Evolutionary conservation across 1,140 invertebrate genomes (phyloP), one percentile per base, ranked within the genome.

Genomic region (Bemisia tabaci): DNA sequence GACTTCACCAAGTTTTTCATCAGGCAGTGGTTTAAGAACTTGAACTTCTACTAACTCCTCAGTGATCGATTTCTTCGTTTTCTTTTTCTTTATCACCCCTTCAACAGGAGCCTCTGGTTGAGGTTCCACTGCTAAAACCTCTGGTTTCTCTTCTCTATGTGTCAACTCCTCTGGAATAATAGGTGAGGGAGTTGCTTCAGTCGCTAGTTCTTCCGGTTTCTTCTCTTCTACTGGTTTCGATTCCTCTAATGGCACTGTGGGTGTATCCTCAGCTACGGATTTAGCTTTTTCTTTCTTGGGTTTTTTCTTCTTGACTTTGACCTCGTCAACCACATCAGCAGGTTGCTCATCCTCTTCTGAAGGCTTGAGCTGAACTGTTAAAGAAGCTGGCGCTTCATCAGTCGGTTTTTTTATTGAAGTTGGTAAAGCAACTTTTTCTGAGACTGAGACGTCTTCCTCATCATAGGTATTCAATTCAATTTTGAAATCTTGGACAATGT

Each of bases 1-100:
- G 26, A 70, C 64, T 65, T 77, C 75, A 64, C 78, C 77, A 5
- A 73, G 71, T 65, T 75, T 73, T 12, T 70, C 67, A 58, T 76
- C 60, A 0, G 72, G 72, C 23, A 72, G 73, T 22, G 73, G 66
- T 69, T 71, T 66, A 12, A 71, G 33, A 9, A 17, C 33, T 48
- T 5, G 5, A 17, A 48, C 17, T 48, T 48, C 33, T 48, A 48
- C 33, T 48, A 48, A 5, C 17, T 22, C 22, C 39, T 59, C 66
- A 22, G 33, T 48, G 17, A 48, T 48, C 17, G 33, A 48, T 23
- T 67, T 25, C 58, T 60, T 60, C 61, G 66, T 66, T 68, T 68
- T 66, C 26, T 64, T 67, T 26, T 70, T 70, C 24, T 70, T 64
- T 22, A 71, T 70, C 22, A 70, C 70, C 60, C 69, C 26, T 61